A percentile compares a stretch with the other conserved stretches of the same genome.
Conservation (phyloP, 2,797 vertebrate genomes). For the Glyptemys insculpta region DNA sequence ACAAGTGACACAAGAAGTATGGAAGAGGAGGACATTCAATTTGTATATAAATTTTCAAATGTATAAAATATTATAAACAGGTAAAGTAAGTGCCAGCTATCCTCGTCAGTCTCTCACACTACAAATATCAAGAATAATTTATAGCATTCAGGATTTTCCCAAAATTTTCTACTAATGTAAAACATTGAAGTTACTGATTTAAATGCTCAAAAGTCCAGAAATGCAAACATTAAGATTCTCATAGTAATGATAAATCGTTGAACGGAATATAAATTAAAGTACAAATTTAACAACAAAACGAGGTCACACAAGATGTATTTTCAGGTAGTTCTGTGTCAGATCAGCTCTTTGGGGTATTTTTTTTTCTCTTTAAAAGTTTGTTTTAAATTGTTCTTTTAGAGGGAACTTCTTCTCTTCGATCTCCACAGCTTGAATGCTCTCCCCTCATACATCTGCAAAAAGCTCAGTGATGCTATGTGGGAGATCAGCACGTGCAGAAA, state of each 20-base stretch:
- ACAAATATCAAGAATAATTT: slow-evolving; percentile 72
- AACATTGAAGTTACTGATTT: slow-evolving; percentile 53
- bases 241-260: slow-evolving; percentile 44
- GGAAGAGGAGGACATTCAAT: slow-evolving; percentile 57
- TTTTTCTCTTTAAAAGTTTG: not conserved
- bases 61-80: slow-evolving; percentile 70
- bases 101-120: slow-evolving; percentile 66
- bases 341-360: not conserved
- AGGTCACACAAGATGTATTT: slow-evolving; percentile 23
- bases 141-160: slow-evolving; percentile 67
- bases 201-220: slow-evolving; percentile 56
- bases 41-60: slow-evolving; percentile 73
- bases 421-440: not conserved
- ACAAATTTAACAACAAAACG: slow-evolving; percentile 51
- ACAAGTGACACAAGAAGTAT: slow-evolving; percentile 59
- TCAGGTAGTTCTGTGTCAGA: slow-evolving; percentile 31
- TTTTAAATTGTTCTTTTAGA: not conserved
- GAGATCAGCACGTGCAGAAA: not conserved
- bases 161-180: slow-evolving; percentile 70
- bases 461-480: not conserved
- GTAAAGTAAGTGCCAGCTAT: slow-evolving; percentile 55
- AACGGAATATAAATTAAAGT: slow-evolving; percentile 56
- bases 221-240: slow-evolving; percentile 66
- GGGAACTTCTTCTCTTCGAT: not conserved
- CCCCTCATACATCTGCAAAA: not conserved